phyloP scores from a whole-genome alignment of 2,113 vertebrate species.

The Tricholaema leucomelas region DNA sequence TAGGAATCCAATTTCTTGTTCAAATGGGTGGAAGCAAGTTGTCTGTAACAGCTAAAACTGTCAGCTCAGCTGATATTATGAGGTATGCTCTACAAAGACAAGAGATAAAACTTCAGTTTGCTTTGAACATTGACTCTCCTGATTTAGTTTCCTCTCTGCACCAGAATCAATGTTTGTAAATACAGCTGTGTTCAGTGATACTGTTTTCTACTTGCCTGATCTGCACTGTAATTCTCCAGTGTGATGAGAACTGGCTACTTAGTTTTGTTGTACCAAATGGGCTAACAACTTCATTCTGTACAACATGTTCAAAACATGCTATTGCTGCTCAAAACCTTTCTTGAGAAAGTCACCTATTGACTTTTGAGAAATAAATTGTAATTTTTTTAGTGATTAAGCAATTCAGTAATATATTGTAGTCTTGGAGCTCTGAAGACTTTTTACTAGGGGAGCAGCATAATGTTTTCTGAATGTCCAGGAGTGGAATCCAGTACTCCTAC shows the following conservation, averaged over 20 bases:
- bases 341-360: not conserved
- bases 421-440: not conserved
- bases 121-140: not conserved
- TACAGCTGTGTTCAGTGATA: not conserved
- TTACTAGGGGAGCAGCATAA: not conserved
- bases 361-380: not conserved
- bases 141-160: not conserved
- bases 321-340: not conserved
- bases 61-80: not conserved
- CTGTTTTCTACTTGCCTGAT: not conserved
- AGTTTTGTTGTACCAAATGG: not conserved
- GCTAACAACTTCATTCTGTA: not conserved
- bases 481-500: not conserved
- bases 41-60: not conserved
- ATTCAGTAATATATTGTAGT: not conserved
- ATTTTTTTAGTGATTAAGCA: not conserved
- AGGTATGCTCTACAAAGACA: not conserved
- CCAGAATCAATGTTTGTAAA: not conserved
- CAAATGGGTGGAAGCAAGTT: not conserved
- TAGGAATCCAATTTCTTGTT: not conserved
- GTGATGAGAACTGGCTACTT: not conserved
- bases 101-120: not conserved
- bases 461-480: not conserved
- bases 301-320: not conserved
- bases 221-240: not conserved